Conservation (phyloP, 1,140 invertebrate genomes). For the Sinonovacula constricta region DNA sequence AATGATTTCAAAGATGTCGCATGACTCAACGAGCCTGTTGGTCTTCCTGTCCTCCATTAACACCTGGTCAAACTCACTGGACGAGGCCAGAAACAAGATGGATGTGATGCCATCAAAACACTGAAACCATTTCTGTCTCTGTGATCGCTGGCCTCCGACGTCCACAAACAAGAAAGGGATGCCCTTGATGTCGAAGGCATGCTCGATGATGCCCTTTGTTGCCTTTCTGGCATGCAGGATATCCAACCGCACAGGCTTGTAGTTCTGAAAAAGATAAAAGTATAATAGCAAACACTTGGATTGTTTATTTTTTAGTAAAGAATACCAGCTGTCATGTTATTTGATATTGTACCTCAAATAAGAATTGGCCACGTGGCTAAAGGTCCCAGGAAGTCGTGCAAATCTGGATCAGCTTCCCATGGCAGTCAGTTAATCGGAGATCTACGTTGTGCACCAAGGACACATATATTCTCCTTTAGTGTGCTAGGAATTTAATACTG, state of each 20-base stretch:
- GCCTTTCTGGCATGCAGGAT: slow-evolving; percentile 97
- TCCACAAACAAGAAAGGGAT: slow-evolving; percentile 98
- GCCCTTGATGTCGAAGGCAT: slow-evolving; percentile 94
- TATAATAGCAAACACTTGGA: too few relatives aligned
- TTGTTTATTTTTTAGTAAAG: too few relatives aligned
- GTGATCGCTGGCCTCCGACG: slow-evolving; percentile 98
- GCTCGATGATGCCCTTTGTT: slow-evolving; percentile 98
- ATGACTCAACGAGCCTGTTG: slow-evolving; percentile 95
- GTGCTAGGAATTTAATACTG: too few relatives aligned
- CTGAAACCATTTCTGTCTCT: slow-evolving; percentile 97
- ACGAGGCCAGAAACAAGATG: slow-evolving; percentile 94
- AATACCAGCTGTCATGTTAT: too few relatives aligned
- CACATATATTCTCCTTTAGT: too few relatives aligned
- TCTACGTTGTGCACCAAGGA: too few relatives aligned
- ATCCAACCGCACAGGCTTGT: slow-evolving; percentile 94
- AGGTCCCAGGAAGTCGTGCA: too few relatives aligned
- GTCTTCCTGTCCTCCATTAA: slow-evolving; percentile 96
- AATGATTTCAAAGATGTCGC: slow-evolving; percentile 98
- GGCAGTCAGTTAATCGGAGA: too few relatives aligned
- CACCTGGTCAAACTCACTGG: slow-evolving; percentile 97
- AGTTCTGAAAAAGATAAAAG: slow-evolving; percentile 82
- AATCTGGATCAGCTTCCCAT: too few relatives aligned
- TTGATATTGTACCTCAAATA: too few relatives aligned
- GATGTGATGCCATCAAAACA: slow-evolving; percentile 98
- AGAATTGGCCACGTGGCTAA: too few relatives aligned